Conservation (phyloP, 2,113 vertebrate species). For the Psophia crepitans region DNA sequence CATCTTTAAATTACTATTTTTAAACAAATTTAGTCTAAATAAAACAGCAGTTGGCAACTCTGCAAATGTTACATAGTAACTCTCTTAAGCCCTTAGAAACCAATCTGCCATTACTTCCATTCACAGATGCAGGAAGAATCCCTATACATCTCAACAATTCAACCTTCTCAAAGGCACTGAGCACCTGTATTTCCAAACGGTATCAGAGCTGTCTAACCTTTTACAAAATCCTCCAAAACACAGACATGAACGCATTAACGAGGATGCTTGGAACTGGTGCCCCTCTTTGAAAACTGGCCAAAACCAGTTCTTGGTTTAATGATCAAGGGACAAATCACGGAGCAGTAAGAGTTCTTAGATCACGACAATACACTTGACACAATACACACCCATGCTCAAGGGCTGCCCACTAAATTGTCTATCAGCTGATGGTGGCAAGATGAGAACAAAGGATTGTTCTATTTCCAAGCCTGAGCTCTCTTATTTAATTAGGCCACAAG, state of each 20-base stretch:
- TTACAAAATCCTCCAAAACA: neutral
- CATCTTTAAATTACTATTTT: neutral
- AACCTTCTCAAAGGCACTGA: neutral
- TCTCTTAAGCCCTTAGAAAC: neutral
- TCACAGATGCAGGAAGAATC: neutral
- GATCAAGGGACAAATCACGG: neutral
- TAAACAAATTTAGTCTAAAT: neutral
- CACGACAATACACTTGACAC: neutral
- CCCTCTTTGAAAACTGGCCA: neutral
- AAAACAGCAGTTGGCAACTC: neutral
- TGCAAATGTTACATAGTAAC: neutral
- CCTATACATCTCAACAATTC: neutral
- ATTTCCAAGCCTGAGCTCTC: neutral
- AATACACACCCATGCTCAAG: neutral
- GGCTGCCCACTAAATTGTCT: neutral
- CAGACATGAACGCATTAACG: neutral
- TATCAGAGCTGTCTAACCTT: neutral
- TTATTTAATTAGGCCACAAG: neutral
- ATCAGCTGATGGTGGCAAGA: neutral
- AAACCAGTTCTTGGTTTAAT: neutral
- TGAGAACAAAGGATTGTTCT: neutral
- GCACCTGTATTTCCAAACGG: neutral
- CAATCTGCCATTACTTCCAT: neutral
- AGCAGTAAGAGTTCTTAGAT: neutral
- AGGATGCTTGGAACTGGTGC: neutral